phyloP scores from a whole-genome alignment of 1,140 invertebrate species.

The Planococcus citri region DNA sequence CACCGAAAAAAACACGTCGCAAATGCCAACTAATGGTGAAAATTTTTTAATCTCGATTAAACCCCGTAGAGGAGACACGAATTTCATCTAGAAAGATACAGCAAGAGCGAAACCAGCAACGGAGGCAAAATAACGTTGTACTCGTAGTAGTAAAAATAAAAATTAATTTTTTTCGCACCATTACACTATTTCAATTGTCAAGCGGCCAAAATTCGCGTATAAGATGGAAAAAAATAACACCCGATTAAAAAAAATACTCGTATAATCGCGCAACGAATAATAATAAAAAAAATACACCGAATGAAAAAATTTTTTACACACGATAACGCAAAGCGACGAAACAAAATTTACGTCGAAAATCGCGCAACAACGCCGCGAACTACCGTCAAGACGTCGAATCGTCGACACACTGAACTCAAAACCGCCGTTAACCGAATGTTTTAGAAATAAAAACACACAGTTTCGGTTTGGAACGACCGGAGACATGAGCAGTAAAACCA shows the following conservation, averaged over 20 bases:
- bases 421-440: neutral
- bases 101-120: too few species aligned
- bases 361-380: neutral
- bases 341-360: neutral
- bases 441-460: conserved; percentile 1
- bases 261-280: too few species aligned
- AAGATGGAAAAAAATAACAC: neutral
- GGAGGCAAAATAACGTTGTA: too few species aligned
- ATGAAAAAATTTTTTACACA: too few species aligned
- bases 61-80: too few species aligned
- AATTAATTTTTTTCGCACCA: neutral
- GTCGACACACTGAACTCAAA: conserved; percentile 2
- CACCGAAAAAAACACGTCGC: too few species aligned
- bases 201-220: neutral
- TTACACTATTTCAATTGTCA: neutral
- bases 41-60: too few species aligned
- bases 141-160: neutral
- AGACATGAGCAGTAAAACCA: conserved; percentile 18
- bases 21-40: too few species aligned
- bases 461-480: conserved; percentile 8
- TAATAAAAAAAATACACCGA: too few species aligned
- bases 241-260: too few species aligned
- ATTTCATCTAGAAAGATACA: too few species aligned
- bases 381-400: neutral
- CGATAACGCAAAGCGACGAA: too few species aligned